These are phyloP conservation scores for Gavia stellata DNA, from an alignment of 2,113 vertebrate species.

Conservation along the genomic window DNA sequence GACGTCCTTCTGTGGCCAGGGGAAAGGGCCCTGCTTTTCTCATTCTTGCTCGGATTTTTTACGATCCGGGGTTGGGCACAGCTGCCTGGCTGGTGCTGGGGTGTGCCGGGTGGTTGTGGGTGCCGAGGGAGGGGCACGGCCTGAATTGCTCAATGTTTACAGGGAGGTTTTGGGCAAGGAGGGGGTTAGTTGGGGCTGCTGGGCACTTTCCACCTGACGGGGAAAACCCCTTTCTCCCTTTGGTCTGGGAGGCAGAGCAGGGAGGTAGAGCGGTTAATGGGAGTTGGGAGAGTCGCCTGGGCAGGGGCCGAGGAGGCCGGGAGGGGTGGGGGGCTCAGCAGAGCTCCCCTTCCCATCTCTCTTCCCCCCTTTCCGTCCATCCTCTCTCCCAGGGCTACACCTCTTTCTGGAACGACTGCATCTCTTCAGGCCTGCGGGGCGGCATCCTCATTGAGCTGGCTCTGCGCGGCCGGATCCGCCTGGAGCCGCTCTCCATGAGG, in stretches of 20 bases:
- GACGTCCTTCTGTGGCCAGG: fast-evolving
- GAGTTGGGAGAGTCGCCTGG: background rate
- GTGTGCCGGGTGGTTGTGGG: background rate
- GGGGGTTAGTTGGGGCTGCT: background rate
- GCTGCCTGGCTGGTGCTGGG: background rate
- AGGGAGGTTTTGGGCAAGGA: background rate
- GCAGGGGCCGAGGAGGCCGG: fast-evolving
- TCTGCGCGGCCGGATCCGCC: slow-evolving; percentile 72
- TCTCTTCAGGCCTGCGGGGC: slow-evolving; percentile 79
- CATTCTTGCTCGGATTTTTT: background rate
- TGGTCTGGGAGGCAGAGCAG: background rate
- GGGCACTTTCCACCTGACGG: background rate
- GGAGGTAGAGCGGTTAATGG: background rate
- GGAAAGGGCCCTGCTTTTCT: background rate
- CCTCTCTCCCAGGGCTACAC: slow-evolving; percentile 75
- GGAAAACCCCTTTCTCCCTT: background rate
- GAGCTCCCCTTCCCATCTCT: background rate
- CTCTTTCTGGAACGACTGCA: slow-evolving; percentile 88
- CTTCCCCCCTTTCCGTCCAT: background rate
- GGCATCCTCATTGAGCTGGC: slow-evolving; percentile 81
- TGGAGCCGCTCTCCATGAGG: slow-evolving; percentile 73
- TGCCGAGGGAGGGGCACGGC: background rate
- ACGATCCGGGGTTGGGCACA: fast-evolving
- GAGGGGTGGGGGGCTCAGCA: background rate
- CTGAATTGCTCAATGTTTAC: background rate